Evolutionary conservation across 2,888 invertebrate species (phyloP).

Genomic region (Zaprionus lineosus): DNA sequence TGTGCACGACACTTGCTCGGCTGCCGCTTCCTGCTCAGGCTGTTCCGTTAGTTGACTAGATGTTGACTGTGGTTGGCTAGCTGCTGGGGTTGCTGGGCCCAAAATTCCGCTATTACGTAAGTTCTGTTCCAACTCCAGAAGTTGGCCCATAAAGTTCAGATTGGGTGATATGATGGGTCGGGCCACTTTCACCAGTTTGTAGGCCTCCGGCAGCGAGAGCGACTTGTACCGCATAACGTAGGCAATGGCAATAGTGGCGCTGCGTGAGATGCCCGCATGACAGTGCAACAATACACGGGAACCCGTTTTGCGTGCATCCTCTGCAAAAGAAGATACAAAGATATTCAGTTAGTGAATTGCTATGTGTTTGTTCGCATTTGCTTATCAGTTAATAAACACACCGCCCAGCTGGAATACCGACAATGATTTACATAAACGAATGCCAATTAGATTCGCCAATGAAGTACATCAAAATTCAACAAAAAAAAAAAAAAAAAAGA

Average conservation of each 20-base stretch:
- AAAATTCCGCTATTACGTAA: slow-evolving; percentile 83
- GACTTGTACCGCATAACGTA: slow-evolving; percentile 95
- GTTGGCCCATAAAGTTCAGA: slow-evolving; percentile 95
- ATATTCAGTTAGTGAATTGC: slow-evolving; percentile 5
- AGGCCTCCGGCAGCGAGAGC: slow-evolving; percentile 93
- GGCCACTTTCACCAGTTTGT: slow-evolving; percentile 91
- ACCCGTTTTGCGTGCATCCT: slow-evolving; percentile 83
- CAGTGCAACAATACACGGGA: slow-evolving; percentile 93
- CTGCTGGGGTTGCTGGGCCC: slow-evolving; percentile 65
- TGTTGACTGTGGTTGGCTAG: slow-evolving; percentile 25
- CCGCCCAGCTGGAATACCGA: slow-evolving; percentile 15
- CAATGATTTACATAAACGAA: slow-evolving; percentile 39
- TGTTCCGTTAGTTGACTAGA: slow-evolving; percentile 66
- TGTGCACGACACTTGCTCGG: slow-evolving; percentile 7
- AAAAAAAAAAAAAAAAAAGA: slow-evolving; percentile 2
- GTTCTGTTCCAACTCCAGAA: slow-evolving; percentile 91
- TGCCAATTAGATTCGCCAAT: slow-evolving; percentile 45
- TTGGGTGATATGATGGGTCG: slow-evolving; percentile 97
- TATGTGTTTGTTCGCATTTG: slow-evolving; percentile 5
- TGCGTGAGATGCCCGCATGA: slow-evolving; percentile 96
- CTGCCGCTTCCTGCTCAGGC: slow-evolving; percentile 52
- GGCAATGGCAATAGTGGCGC: slow-evolving; percentile 96
- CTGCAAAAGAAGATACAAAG: slow-evolving; percentile 70
- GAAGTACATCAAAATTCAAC: neutral
- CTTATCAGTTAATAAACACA: slow-evolving; percentile 42